Conservation (phyloP, 2,888 invertebrate species). For the Ophion slaviceki region DNA sequence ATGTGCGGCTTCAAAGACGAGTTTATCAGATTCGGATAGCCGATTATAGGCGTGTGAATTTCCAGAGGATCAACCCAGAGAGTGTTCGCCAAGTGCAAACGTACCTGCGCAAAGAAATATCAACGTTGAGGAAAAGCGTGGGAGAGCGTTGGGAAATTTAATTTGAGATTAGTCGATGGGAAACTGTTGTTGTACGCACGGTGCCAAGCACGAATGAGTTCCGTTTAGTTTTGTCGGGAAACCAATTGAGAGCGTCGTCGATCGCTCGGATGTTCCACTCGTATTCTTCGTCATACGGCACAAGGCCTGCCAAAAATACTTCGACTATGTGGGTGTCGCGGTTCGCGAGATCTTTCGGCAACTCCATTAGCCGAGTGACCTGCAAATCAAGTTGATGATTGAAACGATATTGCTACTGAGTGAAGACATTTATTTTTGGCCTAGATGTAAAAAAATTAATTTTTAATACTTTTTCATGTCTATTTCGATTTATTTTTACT, state of each 20-base stretch:
- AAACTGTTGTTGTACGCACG: constrained; percentile 62
- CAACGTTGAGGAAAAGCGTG: background rate
- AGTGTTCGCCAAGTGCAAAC: constrained; percentile 86
- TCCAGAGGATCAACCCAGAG: constrained; percentile 88
- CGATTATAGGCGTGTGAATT: constrained; percentile 85
- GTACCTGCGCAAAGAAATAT: constrained; percentile 79
- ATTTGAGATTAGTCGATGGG: background rate
- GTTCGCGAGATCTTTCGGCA: constrained; percentile 82
- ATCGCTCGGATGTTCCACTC: constrained; percentile 85
- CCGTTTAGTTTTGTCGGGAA: constrained; percentile 72
- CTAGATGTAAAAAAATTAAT: too few relatives aligned
- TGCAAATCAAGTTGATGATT: constrained; percentile 58
- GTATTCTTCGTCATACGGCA: constrained; percentile 85
- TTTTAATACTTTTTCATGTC: background rate
- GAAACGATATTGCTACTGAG: background rate
- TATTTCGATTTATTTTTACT: background rate
- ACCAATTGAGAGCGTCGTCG: constrained; percentile 82
- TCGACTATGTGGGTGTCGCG: constrained; percentile 84
- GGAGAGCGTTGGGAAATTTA: constrained; percentile 14
- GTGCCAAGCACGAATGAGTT: constrained; percentile 78
- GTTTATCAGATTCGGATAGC: constrained; percentile 84
- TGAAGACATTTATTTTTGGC: background rate
- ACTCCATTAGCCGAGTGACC: constrained; percentile 78
- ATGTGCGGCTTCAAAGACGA: constrained; percentile 85
- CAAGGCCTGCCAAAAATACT: constrained; percentile 84